A percentile compares a stretch with the other conserved stretches of the same genome.
phyloP scores from a whole-genome alignment of 35 echinoderm and acorn worm species.

The Strongylocentrotus purpuratus region DNA sequence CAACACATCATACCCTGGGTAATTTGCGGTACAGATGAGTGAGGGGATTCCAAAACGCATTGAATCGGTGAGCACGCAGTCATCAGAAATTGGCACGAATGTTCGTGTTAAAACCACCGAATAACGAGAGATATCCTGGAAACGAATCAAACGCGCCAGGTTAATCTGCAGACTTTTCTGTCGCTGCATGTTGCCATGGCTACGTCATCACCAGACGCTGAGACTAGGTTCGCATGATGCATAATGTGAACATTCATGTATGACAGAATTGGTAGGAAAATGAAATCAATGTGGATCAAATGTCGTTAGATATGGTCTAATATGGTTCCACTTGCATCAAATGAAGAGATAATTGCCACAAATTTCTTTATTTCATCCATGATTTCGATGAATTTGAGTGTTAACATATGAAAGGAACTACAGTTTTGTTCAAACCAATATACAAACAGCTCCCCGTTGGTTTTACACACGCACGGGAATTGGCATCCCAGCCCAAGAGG shows the following conservation, averaged over 20 bases:
- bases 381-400: too few species aligned
- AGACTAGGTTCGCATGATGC: background rate
- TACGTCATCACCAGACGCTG: background rate
- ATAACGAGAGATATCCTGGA: background rate
- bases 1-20: background rate
- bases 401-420: too few species aligned
- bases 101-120: background rate
- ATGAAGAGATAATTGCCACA: too few species aligned
- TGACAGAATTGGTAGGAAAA: too few species aligned
- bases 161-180: background rate
- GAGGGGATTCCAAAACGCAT: background rate
- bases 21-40: background rate
- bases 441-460: too few species aligned
- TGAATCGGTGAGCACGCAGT: background rate
- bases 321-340: too few species aligned
- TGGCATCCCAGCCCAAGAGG: too few species aligned
- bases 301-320: too few species aligned
- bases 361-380: too few species aligned
- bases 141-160: background rate
- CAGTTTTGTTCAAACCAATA: too few species aligned
- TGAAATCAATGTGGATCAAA: too few species aligned
- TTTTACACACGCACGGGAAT: too few species aligned
- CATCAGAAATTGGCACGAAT: conserved; percentile 1
- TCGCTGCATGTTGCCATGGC: background rate
- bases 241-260: background rate